Conservation (phyloP, 1,140 invertebrate species). For the Cecropterus lyciades region DNA sequence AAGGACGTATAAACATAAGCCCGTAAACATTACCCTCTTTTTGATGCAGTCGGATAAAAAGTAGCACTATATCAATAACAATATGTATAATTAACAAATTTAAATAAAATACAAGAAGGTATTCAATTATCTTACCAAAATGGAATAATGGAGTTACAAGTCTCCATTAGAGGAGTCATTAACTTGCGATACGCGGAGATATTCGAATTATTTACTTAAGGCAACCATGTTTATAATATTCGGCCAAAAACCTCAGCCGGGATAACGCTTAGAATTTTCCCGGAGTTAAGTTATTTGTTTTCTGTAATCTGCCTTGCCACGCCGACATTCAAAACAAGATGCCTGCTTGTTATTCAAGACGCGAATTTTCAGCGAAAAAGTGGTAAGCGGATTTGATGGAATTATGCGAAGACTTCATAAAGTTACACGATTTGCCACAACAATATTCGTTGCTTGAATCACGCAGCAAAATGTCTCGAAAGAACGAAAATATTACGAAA, state of each 20-base stretch:
- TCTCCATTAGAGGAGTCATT: no score
- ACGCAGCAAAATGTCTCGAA: neutral
- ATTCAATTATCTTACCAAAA: no score
- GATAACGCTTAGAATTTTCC: slow-evolving; percentile 2
- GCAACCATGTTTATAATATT: neutral
- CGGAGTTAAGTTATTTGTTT: slow-evolving; percentile 25
- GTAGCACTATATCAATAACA: no score
- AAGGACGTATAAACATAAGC: no score
- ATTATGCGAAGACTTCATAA: slow-evolving; percentile 35
- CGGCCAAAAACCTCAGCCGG: neutral
- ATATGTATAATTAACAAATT: no score
- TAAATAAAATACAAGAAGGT: no score
- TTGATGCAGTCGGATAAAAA: no score
- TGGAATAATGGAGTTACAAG: no score
- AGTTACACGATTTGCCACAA: slow-evolving; percentile 16
- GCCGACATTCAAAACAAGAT: slow-evolving; percentile 38
- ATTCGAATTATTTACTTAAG: no score
- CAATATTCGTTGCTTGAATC: slow-evolving; percentile 3
- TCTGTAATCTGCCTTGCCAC: slow-evolving; percentile 13
- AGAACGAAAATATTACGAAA: neutral
- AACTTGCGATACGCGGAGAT: no score
- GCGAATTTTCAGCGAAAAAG: slow-evolving; percentile 38
- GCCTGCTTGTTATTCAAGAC: slow-evolving; percentile 41
- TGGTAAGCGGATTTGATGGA: slow-evolving; percentile 42
- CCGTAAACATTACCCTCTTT: no score